Conservation (phyloP, 2,888 invertebrate genomes). For the Hypomecis punctinalis region DNA sequence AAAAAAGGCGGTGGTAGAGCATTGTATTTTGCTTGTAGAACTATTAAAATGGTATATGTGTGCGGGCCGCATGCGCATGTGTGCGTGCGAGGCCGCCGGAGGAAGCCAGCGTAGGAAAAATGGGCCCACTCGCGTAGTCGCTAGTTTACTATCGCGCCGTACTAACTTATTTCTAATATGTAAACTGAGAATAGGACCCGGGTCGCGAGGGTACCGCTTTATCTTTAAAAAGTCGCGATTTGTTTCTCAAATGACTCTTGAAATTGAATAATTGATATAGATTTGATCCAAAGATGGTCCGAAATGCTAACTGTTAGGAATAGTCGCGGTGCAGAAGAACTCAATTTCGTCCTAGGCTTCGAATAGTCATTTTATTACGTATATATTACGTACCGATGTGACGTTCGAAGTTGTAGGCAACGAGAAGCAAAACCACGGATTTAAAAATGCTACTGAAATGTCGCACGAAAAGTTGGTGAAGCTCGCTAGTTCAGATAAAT, state of each 20-base stretch:
- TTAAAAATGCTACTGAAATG: too few relatives aligned
- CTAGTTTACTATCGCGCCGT: constrained; percentile 8
- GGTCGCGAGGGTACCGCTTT: constrained; percentile 2
- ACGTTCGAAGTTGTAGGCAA: too few relatives aligned
- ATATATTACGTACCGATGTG: too few relatives aligned
- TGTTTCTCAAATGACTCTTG: constrained; percentile 1
- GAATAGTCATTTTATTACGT: too few relatives aligned
- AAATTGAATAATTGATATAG: background rate
- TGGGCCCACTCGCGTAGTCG: constrained; percentile 10
- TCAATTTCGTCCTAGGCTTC: background rate
- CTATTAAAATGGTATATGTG: background rate
- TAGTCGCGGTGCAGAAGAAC: background rate
- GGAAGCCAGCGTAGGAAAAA: constrained; percentile 51
- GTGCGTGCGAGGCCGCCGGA: constrained; percentile 45
- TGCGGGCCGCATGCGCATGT: constrained; percentile 10
- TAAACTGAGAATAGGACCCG: background rate
- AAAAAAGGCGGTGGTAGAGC: background rate
- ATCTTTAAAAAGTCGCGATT: background rate
- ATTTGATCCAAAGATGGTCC: background rate
- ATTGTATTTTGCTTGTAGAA: background rate
- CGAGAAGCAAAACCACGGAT: too few relatives aligned
- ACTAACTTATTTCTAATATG: background rate
- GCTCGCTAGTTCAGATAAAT: too few relatives aligned
- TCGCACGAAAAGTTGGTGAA: too few relatives aligned
- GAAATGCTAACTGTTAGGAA: background rate